Evolutionary conservation across 1,140 invertebrate species (phyloP).

Genomic region (Hylyphantes graminicola): DNA sequence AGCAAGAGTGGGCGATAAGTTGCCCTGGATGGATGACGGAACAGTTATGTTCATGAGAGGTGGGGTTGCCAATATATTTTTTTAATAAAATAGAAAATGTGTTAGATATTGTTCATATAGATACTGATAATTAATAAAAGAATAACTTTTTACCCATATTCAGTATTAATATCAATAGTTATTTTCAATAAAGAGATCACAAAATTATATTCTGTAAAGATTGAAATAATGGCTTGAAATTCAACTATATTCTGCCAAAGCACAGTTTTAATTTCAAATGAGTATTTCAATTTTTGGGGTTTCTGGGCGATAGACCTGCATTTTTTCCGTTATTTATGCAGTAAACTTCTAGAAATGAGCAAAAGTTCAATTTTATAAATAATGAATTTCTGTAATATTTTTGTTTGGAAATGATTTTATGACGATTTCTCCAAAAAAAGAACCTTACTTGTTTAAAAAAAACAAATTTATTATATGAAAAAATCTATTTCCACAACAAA

Average conservation of each 20-base stretch:
- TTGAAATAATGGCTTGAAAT: neutral
- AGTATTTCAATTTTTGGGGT: too few relatives aligned
- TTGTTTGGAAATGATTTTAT: neutral
- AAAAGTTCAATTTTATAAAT: neutral
- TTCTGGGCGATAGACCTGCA: too few relatives aligned
- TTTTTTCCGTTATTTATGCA: too few relatives aligned
- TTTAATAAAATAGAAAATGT: neutral
- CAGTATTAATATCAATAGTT: neutral
- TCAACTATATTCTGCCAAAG: too few relatives aligned
- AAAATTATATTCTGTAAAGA: neutral
- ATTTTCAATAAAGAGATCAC: neutral
- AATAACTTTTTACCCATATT: neutral
- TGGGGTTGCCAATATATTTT: slow-evolving; percentile 35
- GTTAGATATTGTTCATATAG: neutral
- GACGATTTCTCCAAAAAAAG: neutral
- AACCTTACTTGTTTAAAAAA: neutral
- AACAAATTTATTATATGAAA: neutral
- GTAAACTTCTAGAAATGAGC: neutral
- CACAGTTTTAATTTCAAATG: too few relatives aligned
- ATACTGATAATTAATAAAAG: neutral
- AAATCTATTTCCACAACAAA: neutral
- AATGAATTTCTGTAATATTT: neutral
- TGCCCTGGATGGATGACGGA: slow-evolving; percentile 47
- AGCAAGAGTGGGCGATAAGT: slow-evolving; percentile 33
- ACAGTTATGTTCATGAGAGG: slow-evolving; percentile 30